These are phyloP conservation scores for Taurulus bubalis DNA, from an alignment of 2,113 vertebrate species.

Conservation along the genomic window DNA sequence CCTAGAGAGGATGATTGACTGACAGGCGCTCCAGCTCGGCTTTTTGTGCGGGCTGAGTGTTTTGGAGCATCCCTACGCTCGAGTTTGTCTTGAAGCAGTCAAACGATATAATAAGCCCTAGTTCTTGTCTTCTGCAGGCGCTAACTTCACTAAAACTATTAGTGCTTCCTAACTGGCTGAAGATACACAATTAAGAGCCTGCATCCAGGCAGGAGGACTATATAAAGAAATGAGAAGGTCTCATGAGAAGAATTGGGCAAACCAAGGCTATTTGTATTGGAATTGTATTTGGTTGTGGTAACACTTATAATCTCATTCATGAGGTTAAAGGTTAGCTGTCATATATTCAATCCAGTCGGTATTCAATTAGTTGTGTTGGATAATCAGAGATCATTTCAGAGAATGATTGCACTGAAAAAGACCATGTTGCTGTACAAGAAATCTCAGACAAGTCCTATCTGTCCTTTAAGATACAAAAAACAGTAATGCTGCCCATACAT, in stretches of 20 bases:
- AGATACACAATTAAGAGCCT: slow-evolving; percentile 80
- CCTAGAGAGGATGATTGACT: slow-evolving; percentile 71
- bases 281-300: slow-evolving; percentile 3
- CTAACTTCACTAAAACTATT: slow-evolving; percentile 76
- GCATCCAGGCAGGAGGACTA: slow-evolving; percentile 17
- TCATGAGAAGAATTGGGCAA: neutral
- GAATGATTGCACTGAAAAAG: neutral
- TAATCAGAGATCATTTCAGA: neutral
- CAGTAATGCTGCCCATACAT: neutral
- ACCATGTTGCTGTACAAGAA: neutral
- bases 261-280: neutral
- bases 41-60: slow-evolving; percentile 53
- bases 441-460: neutral
- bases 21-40: slow-evolving; percentile 64
- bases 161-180: slow-evolving; percentile 85
- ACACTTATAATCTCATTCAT: neutral
- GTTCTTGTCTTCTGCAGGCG: slow-evolving; percentile 52
- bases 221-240: neutral
- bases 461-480: neutral
- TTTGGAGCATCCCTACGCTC: slow-evolving; percentile 54
- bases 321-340: neutral
- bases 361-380: neutral
- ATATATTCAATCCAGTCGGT: neutral
- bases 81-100: slow-evolving; percentile 69
- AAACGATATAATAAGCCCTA: slow-evolving; percentile 72